A percentile compares a stretch with the other conserved stretches of the same genome.
These are phyloP conservation scores for Diarsia brunnea DNA, from an alignment of 2,888 invertebrate species.

Conservation along the genomic window DNA sequence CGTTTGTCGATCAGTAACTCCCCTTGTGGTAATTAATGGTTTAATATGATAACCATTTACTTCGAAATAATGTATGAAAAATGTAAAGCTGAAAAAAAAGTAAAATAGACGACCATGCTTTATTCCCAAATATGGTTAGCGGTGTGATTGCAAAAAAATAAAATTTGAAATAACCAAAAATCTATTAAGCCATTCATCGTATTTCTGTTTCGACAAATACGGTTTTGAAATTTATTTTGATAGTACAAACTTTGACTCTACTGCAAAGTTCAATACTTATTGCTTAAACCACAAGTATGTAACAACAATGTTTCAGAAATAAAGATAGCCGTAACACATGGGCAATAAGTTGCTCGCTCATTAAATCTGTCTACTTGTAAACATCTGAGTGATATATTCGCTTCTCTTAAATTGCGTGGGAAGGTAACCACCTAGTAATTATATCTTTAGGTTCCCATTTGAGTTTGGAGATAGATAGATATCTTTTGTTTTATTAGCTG, in stretches of 20 bases:
- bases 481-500: conserved; percentile 28
- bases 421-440: conserved; percentile 51
- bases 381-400: conserved; percentile 51
- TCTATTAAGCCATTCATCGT: neutral
- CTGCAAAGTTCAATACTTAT: conserved; percentile 36
- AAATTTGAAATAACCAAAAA: neutral
- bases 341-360: conserved; percentile 40
- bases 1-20: neutral
- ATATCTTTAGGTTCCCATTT: conserved; percentile 37
- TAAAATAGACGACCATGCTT: neutral
- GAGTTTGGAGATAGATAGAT: conserved; percentile 27
- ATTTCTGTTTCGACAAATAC: neutral
- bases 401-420: conserved; percentile 53
- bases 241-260: conserved; percentile 4
- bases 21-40: too few species aligned
- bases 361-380: conserved; percentile 45
- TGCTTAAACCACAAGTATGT: conserved; percentile 11
- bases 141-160: neutral
- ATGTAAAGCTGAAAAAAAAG: neutral
- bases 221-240: conserved; percentile 13
- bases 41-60: neutral
- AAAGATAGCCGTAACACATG: conserved; percentile 27
- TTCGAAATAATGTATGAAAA: neutral
- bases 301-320: conserved; percentile 41
- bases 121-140: neutral